Evolutionary conservation across 2,888 invertebrate species (phyloP).

Genomic region (Meta bourneti): DNA sequence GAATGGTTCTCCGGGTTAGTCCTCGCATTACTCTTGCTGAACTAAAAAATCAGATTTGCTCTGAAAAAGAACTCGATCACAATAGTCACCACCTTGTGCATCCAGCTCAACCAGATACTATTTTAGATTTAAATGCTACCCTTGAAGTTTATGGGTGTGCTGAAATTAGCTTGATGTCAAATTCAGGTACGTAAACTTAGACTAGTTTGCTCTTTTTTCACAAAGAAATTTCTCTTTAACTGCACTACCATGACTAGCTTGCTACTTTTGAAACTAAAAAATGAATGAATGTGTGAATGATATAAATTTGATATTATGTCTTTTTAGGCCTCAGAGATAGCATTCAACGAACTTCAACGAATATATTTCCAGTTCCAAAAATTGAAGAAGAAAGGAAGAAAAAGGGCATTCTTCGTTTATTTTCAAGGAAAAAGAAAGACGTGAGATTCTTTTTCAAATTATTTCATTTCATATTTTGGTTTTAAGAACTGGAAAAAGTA

Average conservation of each 20-base stretch:
- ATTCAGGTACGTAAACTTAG: constrained; percentile 78
- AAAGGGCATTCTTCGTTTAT: constrained; percentile 80
- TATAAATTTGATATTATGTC: not conserved
- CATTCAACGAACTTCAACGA: constrained; percentile 74
- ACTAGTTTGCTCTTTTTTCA: not conserved
- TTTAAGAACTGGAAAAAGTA: no score
- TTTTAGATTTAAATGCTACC: constrained; percentile 84
- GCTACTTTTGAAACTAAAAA: not conserved
- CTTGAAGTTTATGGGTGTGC: constrained; percentile 86
- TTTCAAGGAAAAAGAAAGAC: constrained; percentile 79
- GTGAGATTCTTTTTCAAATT: constrained; percentile 25
- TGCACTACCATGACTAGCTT: not conserved
- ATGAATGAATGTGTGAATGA: not conserved
- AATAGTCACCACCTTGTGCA: constrained; percentile 88
- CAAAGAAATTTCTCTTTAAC: not conserved
- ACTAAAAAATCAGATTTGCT: constrained; percentile 87
- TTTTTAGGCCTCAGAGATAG: constrained; percentile 72
- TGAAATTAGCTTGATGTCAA: constrained; percentile 83
- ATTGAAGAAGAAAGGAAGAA: constrained; percentile 83
- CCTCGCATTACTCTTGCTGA: constrained; percentile 87
- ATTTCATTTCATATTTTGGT: not conserved
- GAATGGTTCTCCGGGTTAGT: constrained; percentile 88
- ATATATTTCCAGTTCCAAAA: constrained; percentile 83
- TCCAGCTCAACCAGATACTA: constrained; percentile 86
- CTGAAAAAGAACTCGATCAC: constrained; percentile 88